phyloP scores from a whole-genome alignment of 2,888 invertebrate genomes.

The Hemithea aestivaria region DNA sequence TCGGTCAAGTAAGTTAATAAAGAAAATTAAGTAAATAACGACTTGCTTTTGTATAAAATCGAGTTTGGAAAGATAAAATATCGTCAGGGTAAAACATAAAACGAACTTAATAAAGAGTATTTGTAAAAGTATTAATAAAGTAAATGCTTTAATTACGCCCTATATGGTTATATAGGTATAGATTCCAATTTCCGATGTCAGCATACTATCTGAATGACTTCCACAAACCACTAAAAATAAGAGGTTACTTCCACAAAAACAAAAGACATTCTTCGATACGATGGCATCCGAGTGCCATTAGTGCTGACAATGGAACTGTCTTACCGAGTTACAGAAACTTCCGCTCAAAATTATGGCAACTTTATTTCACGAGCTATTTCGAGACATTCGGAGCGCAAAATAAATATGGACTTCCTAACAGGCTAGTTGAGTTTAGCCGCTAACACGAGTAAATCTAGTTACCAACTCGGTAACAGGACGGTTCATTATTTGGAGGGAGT shows the following conservation, averaged over 20 bases:
- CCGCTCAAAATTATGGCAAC: slow-evolving; percentile 14
- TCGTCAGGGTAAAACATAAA: too few relatives aligned
- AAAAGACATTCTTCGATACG: slow-evolving; percentile 6
- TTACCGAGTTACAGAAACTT: slow-evolving; percentile 23
- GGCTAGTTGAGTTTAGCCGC: too few relatives aligned
- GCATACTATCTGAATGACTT: too few relatives aligned
- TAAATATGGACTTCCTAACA: slow-evolving; percentile 4
- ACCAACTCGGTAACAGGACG: too few relatives aligned
- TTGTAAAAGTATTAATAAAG: too few relatives aligned
- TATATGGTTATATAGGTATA: too few relatives aligned
- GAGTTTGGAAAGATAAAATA: slow-evolving; percentile 14
- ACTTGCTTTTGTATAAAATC: slow-evolving; percentile 26
- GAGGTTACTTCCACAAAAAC: slow-evolving; percentile 6
- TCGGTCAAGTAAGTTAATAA: slow-evolving; percentile 34
- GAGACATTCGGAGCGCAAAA: slow-evolving; percentile 2
- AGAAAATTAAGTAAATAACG: slow-evolving; percentile 32
- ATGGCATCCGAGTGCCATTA: slow-evolving; percentile 35
- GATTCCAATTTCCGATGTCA: too few relatives aligned
- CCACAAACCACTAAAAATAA: too few relatives aligned
- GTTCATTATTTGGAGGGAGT: too few relatives aligned
- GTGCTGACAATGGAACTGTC: slow-evolving; percentile 27
- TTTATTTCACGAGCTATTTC: slow-evolving; percentile 12
- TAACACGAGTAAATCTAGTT: too few relatives aligned
- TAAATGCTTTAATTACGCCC: too few relatives aligned
- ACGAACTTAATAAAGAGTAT: too few relatives aligned